phyloP scores from a whole-genome alignment of 2,113 vertebrate species.

The Tetrao urogallus region DNA sequence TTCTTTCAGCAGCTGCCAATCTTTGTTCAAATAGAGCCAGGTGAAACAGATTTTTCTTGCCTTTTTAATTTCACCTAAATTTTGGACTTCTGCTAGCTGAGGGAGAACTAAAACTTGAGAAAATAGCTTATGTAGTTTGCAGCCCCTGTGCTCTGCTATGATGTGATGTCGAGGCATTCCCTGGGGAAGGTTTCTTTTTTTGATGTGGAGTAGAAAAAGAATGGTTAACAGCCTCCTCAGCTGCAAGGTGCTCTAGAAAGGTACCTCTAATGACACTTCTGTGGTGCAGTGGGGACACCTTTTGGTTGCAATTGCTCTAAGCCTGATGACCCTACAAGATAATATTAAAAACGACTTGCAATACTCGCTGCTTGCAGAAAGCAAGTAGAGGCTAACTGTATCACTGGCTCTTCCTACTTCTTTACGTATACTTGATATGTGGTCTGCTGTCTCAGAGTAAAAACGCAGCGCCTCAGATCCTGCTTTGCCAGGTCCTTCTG shows the following conservation, averaged over 20 bases:
- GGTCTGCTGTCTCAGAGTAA: background rate
- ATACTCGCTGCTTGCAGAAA: too few relatives aligned
- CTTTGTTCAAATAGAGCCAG: rapidly evolving
- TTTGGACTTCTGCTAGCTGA: background rate
- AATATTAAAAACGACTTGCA: too few relatives aligned
- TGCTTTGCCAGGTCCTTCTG: background rate
- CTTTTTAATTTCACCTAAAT: background rate
- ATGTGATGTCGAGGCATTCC: background rate
- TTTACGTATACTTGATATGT: rapidly evolving
- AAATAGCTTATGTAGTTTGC: rapidly evolving
- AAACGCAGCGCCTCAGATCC: rapidly evolving
- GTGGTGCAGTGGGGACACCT: background rate
- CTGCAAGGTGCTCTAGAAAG: background rate
- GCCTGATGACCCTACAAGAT: too few relatives aligned
- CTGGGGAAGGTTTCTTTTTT: background rate
- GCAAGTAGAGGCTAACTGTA: background rate
- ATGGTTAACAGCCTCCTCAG: background rate
- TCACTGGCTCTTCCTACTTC: rapidly evolving
- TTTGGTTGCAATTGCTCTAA: background rate
- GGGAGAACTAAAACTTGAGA: rapidly evolving
- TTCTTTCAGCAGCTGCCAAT: background rate
- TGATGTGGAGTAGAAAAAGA: rapidly evolving
- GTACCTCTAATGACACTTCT: rapidly evolving
- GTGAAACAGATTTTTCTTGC: rapidly evolving
- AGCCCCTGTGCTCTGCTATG: rapidly evolving